Conservation (phyloP, 2,113 vertebrate species). For the Misgurnus mizolepis region DNA sequence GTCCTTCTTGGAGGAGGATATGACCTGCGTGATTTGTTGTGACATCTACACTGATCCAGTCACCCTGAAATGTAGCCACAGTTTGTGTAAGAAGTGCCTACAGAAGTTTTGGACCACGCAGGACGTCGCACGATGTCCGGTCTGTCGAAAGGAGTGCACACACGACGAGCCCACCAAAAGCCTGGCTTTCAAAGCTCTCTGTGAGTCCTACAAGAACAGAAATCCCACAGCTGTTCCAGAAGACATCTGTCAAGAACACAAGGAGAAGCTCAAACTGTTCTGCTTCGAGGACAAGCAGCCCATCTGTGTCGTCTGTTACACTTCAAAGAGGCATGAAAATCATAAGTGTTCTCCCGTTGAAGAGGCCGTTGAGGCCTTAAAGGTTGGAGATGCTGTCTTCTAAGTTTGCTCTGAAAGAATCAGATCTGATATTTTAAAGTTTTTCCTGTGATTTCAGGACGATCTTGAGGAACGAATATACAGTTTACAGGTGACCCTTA, state of each 20-base stretch:
- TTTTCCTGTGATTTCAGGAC: slow-evolving; percentile 1
- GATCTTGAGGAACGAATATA: slow-evolving; percentile 3
- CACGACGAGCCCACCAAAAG: slow-evolving; percentile 33
- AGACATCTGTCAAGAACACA: slow-evolving; percentile 33
- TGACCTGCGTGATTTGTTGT: slow-evolving; percentile 36
- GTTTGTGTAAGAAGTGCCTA: slow-evolving; percentile 34
- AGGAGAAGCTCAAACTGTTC: slow-evolving; percentile 47
- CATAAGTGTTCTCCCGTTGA: slow-evolving; percentile 44
- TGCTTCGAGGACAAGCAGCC: slow-evolving; percentile 49
- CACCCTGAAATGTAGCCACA: slow-evolving; percentile 41
- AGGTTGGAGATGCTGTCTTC: slow-evolving; percentile 20
- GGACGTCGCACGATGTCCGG: slow-evolving; percentile 9
- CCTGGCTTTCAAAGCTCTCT: slow-evolving; percentile 41
- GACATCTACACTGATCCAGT: background rate
- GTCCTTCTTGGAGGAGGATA: background rate
- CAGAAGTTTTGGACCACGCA: slow-evolving; percentile 35
- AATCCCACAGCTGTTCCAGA: background rate
- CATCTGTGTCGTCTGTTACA: slow-evolving; percentile 51
- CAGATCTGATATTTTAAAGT: background rate
- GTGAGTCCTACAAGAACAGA: slow-evolving; percentile 33
- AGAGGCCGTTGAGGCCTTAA: slow-evolving; percentile 32
- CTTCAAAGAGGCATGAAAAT: slow-evolving; percentile 43
- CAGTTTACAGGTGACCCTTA: slow-evolving; percentile 1
- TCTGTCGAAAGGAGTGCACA: slow-evolving; percentile 26
- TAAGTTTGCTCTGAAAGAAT: background rate